Evolutionary conservation across 2,113 vertebrate species (phyloP).

Genomic region (Morphnarchus princeps): DNA sequence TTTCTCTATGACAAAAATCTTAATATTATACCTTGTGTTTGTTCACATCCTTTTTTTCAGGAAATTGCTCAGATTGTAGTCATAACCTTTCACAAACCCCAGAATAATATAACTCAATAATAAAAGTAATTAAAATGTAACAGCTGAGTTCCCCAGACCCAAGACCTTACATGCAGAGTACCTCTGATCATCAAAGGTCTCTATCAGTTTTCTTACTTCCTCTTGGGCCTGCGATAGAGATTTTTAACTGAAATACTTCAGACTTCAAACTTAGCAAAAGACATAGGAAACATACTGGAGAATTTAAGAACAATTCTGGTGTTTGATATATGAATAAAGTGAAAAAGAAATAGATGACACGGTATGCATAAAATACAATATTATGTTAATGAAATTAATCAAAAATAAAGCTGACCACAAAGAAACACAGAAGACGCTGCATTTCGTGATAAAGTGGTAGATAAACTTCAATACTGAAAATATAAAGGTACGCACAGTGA

Average conservation of each 20-base stretch:
- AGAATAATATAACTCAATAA: neutral
- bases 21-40: neutral
- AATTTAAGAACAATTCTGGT: neutral
- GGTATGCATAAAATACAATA: neutral
- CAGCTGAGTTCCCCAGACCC: neutral
- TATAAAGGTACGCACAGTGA: neutral
- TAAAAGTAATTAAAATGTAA: constrained; percentile 24
- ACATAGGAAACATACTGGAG: neutral
- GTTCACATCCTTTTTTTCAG: neutral
- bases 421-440: neutral
- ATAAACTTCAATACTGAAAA: neutral
- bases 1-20: neutral
- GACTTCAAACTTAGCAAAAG: neutral
- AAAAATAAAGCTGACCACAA: neutral
- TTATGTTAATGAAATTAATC: neutral
- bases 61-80: neutral
- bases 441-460: neutral
- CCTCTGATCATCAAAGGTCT: neutral
- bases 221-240: neutral
- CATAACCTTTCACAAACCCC: neutral
- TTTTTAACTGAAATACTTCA: neutral
- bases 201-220: neutral
- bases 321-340: neutral
- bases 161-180: neutral
- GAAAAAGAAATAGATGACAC: neutral